phyloP scores from a whole-genome alignment of 2,888 invertebrate genomes.

The Agonopterix arenella region DNA sequence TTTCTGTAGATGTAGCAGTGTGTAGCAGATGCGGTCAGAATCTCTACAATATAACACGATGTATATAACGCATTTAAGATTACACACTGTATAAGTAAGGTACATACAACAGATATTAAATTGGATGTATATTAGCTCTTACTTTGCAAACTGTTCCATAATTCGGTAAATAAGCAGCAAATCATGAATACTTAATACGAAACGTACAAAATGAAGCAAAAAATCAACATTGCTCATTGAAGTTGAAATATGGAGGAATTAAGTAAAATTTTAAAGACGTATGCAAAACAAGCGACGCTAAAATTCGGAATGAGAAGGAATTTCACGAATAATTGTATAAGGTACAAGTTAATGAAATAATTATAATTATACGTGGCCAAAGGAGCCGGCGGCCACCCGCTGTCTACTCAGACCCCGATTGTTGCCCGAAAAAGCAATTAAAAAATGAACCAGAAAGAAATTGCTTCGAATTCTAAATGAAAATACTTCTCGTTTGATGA shows the following conservation, averaged over 20 bases:
- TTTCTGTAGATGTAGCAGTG: no score
- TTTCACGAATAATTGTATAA: conserved; percentile 62
- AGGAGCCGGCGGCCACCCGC: conserved; percentile 70
- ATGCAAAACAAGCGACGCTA: conserved; percentile 26
- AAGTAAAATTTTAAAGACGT: conserved; percentile 1
- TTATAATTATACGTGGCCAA: conserved; percentile 67
- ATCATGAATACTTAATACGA: no score
- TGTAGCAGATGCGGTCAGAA: no score
- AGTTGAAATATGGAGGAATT: background rate
- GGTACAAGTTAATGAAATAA: conserved; percentile 72
- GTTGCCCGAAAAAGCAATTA: conserved; percentile 72
- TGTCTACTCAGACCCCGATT: conserved; percentile 54
- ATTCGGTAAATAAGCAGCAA: no score
- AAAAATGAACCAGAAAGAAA: conserved; percentile 57
- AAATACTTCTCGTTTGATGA: conserved; percentile 32
- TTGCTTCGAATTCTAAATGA: conserved; percentile 48
- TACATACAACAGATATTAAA: no score
- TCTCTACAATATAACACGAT: no score
- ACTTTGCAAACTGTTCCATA: no score
- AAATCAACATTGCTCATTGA: background rate
- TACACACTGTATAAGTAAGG: no score
- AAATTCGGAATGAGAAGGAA: conserved; percentile 43
- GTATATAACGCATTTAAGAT: no score
- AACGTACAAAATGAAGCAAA: background rate
- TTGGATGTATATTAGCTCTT: no score